Base-by-base conservation (phyloP, 1,140 invertebrate genomes). In the Drosophila leontia region DNA sequence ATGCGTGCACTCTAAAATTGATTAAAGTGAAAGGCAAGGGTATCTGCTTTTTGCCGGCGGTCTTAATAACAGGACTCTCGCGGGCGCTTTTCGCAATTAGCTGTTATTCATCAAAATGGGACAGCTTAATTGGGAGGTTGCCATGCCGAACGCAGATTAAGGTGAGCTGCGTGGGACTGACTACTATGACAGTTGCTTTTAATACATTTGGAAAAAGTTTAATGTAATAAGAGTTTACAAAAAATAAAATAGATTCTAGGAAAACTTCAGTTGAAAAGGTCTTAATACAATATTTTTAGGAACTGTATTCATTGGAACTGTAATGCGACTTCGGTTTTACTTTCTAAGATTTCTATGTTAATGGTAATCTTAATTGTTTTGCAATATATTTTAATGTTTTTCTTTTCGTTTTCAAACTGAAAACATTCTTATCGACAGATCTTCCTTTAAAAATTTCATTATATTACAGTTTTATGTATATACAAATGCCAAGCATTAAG, bases 1-100 rank as follows among this genome's bases (percentile, higher is more conserved):
- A 69, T 82, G 78, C 57, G 57, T 75, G 60, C 63, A 62, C 63
- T 75, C 76, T 81, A 47, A 61, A 87, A 80, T 87, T 82, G 82
- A 86, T 79, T 86, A 87, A 83, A 82, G 84, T 83, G 80, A 86
- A 86, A 87, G 67, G 64, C 48, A 53, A 74, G 74, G 75, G 56
- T 72, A 72, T 72, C 69, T 26, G 69, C 53, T 77, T 56, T 68
- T 77, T 53, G 47, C 26, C 53, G 53, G 57, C 64, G 17, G 35
- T 29, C 32, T 58, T 76, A 87, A 87, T 76, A 75, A 82, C 82
- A 87, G 83, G 79, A 82, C 83, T 60, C 76, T 84, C 23, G 39
- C 26, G 69, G 69, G 69, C 81, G 70, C 60, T 84, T 63, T 63
- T 42, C 48, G 65, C 83, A 86, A 86, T 86, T 86, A 87, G 70